These are phyloP conservation scores for Nipponacmea schrenckii DNA, from an alignment of 2,888 invertebrate species.

Conservation along the genomic window DNA sequence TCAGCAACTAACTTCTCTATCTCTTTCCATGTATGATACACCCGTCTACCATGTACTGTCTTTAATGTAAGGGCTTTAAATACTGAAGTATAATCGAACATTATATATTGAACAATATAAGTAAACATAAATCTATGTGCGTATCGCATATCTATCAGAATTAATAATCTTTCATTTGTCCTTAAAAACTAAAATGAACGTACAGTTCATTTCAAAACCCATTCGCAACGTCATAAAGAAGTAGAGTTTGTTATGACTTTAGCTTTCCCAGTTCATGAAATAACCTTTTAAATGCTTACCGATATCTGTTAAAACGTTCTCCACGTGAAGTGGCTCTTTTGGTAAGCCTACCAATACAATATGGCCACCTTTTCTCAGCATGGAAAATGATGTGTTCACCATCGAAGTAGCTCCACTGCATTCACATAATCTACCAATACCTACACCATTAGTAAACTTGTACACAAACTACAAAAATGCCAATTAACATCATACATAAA, in stretches of 20 bases:
- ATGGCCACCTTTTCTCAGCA: slow-evolving; percentile 59
- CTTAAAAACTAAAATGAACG: too few species aligned
- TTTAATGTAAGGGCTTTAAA: slow-evolving; percentile 58
- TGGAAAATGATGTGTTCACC: slow-evolving; percentile 53
- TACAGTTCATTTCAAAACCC: too few species aligned
- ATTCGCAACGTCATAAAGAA: too few species aligned
- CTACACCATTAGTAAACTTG: slow-evolving; percentile 52
- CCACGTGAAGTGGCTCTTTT: slow-evolving; percentile 58
- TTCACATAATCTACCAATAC: slow-evolving; percentile 60
- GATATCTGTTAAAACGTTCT: slow-evolving; percentile 57
- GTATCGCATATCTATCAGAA: too few species aligned
- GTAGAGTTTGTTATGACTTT: too few species aligned
- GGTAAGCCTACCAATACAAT: slow-evolving; percentile 58
- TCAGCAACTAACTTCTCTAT: slow-evolving; percentile 54
- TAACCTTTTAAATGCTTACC: slow-evolving; percentile 34
- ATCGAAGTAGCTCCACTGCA: slow-evolving; percentile 55
- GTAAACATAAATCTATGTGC: not conserved
- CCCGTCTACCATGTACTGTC: slow-evolving; percentile 58
- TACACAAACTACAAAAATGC: slow-evolving; percentile 46
- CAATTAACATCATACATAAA: not conserved
- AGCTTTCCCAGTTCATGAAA: too few species aligned
- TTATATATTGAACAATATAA: not conserved
- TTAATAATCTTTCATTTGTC: too few species aligned
- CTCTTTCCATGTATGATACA: slow-evolving; percentile 60
- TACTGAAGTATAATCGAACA: slow-evolving; percentile 39